Evolutionary conservation across 2,113 vertebrate species (phyloP), one percentile per base, ranked within the genome.

Genomic region (Jacana jacana): DNA sequence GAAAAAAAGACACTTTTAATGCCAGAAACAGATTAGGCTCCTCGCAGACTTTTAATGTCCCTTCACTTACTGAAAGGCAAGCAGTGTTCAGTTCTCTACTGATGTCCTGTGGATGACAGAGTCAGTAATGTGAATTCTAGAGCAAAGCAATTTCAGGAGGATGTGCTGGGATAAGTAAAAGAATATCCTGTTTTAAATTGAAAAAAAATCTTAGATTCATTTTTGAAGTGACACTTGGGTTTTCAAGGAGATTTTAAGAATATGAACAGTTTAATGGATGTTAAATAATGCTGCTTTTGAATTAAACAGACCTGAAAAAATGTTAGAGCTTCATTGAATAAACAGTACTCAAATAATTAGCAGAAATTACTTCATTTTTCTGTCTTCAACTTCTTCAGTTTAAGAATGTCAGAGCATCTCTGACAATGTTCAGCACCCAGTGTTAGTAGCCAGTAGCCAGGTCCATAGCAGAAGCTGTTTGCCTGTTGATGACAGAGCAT

Each of bases 221-320:
- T 54, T 48, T 92, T 82, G 17, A 85, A 76, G 52, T 81, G 25
- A 28, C 49, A 75, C 12, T 54, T 72, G 7, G 9, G 35, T 17
- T 93, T 89, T 91, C 2, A 24, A 58, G 31, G 1, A 65, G 49
- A 87, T 78, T 33, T 54, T 58, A 64, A 70, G 40, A 76, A 55
- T 30, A 49, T 17, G 52, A 9, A 52, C 7, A 55, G 7, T 70
- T 63, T 54, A 19, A 51, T n/a, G 17, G 51, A 85, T 64, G 20
- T 88, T 88, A 77, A 95, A 54, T 64, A 81, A 75, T 37, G 27
- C 54, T 92, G 60, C 24, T 79, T 92, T 86, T 91, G n/a, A 86
- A 58, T 78, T 89, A 64, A 86, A 55, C 19, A 3, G 3, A 76
- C 3, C 9, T 55, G 17, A 51, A 35, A 46, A 71, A 85, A 30